Evolutionary conservation across 2,797 vertebrate genomes (phyloP).

Genomic region (Oreonectes daqikongensis): DNA sequence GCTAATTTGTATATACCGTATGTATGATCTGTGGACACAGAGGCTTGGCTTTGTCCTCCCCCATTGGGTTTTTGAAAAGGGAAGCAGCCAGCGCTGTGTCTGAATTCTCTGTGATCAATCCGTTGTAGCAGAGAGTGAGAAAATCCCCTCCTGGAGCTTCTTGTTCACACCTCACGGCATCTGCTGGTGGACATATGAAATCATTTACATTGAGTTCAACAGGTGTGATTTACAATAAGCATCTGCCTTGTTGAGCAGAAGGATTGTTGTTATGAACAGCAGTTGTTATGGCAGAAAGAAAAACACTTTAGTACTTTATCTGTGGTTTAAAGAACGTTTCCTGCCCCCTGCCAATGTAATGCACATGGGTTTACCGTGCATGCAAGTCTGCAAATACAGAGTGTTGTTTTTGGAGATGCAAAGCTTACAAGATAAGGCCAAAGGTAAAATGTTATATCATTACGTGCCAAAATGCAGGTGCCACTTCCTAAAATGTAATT

Average conservation of each 20-base stretch:
- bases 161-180: background rate
- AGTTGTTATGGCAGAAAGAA: background rate
- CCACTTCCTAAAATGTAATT: constrained; percentile 33
- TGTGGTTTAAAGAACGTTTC: constrained; percentile 38
- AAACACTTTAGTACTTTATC: constrained; percentile 53
- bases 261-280: background rate
- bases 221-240: background rate
- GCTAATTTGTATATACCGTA: constrained; percentile 54
- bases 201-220: background rate
- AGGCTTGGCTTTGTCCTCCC: constrained; percentile 46
- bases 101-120: constrained; percentile 72
- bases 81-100: constrained; percentile 60
- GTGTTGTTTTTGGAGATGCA: background rate
- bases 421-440: constrained; percentile 11
- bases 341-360: background rate
- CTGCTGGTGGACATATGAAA: constrained; percentile 1
- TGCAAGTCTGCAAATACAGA: constrained; percentile 3
- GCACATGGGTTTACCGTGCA: constrained; percentile 6
- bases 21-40: constrained; percentile 48
- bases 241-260: constrained; percentile 2
- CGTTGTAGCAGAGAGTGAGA: constrained; percentile 4
- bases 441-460: constrained; percentile 36
- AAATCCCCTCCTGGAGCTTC: background rate
- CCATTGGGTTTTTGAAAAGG: constrained; percentile 61
- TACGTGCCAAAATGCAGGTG: constrained; percentile 52